These are phyloP conservation scores for Xyrichtys novacula DNA, from an alignment of 2,797 vertebrate species.

Conservation along the genomic window DNA sequence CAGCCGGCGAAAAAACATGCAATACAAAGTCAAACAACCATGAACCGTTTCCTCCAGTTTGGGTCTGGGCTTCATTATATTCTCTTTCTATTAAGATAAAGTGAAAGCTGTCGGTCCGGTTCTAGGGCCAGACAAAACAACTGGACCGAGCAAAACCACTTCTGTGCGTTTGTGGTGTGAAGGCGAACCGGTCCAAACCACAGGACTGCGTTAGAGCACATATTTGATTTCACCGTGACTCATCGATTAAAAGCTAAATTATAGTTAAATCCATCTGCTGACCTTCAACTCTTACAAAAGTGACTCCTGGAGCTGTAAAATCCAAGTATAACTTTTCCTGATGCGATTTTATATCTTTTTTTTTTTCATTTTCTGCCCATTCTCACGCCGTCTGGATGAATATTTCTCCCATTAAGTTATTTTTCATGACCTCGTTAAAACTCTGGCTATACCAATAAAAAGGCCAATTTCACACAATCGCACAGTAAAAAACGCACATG, in stretches of 20 bases:
- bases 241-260: not conserved
- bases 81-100: not conserved
- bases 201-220: not conserved
- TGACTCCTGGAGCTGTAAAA: not conserved
- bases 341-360: not conserved
- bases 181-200: not conserved
- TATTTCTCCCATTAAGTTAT: not conserved
- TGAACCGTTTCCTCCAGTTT: not conserved
- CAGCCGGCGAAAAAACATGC: not conserved
- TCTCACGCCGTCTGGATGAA: not conserved
- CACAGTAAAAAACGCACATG: not conserved
- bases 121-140: not conserved
- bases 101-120: not conserved
- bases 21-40: not conserved
- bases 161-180: no score
- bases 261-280: not conserved
- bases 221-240: not conserved
- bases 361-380: not conserved
- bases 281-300: not conserved
- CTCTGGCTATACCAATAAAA: not conserved
- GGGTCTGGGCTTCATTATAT: not conserved
- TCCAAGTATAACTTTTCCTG: not conserved
- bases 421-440: not conserved
- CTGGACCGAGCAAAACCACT: not conserved
- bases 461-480: not conserved